These are phyloP conservation scores for Tretioscincus oriximinensis DNA, from an alignment of 2,113 vertebrate species.

Conservation along the genomic window DNA sequence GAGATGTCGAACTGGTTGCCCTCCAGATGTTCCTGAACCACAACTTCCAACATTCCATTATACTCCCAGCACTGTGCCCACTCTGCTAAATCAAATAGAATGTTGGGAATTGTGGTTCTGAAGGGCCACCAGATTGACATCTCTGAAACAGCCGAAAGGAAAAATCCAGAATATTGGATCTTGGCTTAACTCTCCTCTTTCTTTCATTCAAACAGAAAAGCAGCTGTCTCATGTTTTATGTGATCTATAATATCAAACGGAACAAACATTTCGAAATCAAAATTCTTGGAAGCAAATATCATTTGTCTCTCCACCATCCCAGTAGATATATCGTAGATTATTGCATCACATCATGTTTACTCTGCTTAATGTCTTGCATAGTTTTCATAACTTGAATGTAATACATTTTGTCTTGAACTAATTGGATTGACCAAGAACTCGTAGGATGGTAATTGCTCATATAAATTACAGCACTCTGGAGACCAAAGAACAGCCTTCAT, in stretches of 20 bases:
- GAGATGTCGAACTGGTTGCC: too few relatives aligned
- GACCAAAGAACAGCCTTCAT: not conserved
- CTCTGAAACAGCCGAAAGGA: constrained; percentile 25
- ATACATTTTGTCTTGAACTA: constrained; percentile 16
- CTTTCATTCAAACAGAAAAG: not conserved
- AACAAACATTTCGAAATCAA: constrained; percentile 17
- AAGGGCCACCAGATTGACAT: too few relatives aligned
- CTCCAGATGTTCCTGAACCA: too few relatives aligned
- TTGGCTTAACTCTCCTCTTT: constrained; percentile 25
- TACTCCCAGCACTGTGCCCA: too few relatives aligned
- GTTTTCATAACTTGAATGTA: constrained; percentile 17
- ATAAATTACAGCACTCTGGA: not conserved
- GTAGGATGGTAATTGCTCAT: constrained; percentile 10
- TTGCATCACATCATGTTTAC: constrained; percentile 29
- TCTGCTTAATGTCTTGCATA: constrained; percentile 26
- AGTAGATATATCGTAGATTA: constrained; percentile 18
- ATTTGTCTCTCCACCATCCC: not conserved
- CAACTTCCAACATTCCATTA: too few relatives aligned
- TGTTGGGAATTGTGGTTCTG: too few relatives aligned
- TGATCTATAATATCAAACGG: constrained; percentile 8
- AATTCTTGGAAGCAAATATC: constrained; percentile 5
- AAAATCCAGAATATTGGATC: not conserved
- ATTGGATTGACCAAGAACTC: constrained; percentile 1
- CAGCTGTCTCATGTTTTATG: constrained; percentile 7
- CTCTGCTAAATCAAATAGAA: too few relatives aligned